Evolutionary conservation across 1,140 invertebrate species (phyloP).

Genomic region (Eubasilissa regina): DNA sequence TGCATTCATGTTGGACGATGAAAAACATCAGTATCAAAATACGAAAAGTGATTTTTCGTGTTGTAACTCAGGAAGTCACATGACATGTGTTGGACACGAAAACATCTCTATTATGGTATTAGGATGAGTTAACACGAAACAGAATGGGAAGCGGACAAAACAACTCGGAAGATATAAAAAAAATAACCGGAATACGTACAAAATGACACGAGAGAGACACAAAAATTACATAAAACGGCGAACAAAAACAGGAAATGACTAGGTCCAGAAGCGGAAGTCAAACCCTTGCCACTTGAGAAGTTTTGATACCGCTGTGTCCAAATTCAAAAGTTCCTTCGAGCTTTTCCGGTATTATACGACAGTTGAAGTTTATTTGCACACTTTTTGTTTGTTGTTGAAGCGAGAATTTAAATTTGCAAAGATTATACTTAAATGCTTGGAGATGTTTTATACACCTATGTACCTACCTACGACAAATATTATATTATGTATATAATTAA

Average conservation of each 20-base stretch:
- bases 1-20: no score
- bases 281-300: slow-evolving; percentile 32
- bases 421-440: no score
- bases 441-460: no score
- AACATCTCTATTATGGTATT: slow-evolving; percentile 41
- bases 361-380: slow-evolving; percentile 3
- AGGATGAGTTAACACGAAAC: slow-evolving; percentile 27
- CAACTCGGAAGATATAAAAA: slow-evolving; percentile 34
- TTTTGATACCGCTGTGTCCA: slow-evolving; percentile 13
- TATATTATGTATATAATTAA: no score
- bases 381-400: slow-evolving; percentile 16
- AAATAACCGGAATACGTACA: slow-evolving; percentile 7
- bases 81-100: slow-evolving; percentile 45
- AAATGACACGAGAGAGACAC: slow-evolving; percentile 23
- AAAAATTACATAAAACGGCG: slow-evolving; percentile 19
- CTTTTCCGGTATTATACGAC: slow-evolving; percentile 19
- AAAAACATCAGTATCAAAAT: background rate
- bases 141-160: slow-evolving; percentile 10
- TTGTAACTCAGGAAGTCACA: slow-evolving; percentile 26
- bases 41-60: slow-evolving; percentile 20
- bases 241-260: slow-evolving; percentile 2
- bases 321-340: slow-evolving; percentile 29
- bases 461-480: no score
- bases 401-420: background rate
- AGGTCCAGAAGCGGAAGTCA: slow-evolving; percentile 9